Evolutionary conservation across 2,113 vertebrate species (phyloP).

Genomic region (Ptilonorhynchus violaceus): DNA sequence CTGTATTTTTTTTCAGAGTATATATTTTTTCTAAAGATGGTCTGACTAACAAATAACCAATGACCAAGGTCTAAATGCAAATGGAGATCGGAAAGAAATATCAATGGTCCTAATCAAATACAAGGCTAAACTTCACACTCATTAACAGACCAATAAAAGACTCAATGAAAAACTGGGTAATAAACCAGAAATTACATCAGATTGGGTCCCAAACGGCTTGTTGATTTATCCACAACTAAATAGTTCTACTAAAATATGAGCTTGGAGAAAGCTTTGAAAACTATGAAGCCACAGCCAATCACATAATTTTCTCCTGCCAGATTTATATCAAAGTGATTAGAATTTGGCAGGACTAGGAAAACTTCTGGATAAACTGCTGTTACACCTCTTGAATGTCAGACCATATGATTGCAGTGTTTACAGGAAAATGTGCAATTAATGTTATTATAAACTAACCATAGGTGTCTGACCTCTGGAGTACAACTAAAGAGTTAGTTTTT

Average conservation of each 20-base stretch:
- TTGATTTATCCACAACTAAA: neutral
- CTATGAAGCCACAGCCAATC: neutral
- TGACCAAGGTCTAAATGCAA: neutral
- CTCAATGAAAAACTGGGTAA: neutral
- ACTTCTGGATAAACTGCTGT: neutral
- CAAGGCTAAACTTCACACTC: neutral
- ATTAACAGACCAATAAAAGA: neutral
- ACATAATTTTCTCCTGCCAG: neutral
- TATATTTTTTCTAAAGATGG: neutral
- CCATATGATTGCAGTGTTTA: neutral
- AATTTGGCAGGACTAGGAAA: neutral
- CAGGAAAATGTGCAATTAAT: neutral
- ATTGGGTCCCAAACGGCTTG: neutral
- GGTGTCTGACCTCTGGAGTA: neutral
- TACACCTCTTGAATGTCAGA: neutral
- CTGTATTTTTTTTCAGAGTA: neutral
- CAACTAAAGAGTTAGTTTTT: neutral
- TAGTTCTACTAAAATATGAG: neutral
- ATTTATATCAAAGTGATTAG: neutral
- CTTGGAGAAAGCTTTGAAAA: constrained; percentile 32
- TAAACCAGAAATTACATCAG: neutral
- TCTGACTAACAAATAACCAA: neutral
- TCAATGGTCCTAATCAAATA: neutral
- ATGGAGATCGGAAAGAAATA: neutral
- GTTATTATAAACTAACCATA: neutral